Evolutionary conservation across 1,140 invertebrate genomes (phyloP).

Genomic region (Copidosoma floridanum): DNA sequence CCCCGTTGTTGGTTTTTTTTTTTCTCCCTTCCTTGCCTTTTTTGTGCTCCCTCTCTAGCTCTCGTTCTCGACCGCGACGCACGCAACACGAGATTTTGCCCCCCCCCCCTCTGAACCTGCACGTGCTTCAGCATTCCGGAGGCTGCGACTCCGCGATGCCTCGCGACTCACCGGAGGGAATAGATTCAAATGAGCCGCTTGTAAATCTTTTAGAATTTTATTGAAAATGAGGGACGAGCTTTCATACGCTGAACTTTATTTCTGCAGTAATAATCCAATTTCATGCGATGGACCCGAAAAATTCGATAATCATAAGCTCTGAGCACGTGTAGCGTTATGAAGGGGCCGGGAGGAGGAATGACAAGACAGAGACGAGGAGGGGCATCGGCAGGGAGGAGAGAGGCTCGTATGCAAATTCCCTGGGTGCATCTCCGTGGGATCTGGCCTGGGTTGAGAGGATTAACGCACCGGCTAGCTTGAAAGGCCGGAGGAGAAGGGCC

Average conservation of each 20-base stretch:
- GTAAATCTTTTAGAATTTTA: too few species aligned
- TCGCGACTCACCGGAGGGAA: background rate
- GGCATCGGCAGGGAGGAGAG: slow-evolving; percentile 31
- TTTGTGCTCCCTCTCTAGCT: background rate
- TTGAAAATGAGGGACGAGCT: too few species aligned
- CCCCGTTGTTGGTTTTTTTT: slow-evolving; percentile 13
- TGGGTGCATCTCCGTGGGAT: slow-evolving; percentile 57
- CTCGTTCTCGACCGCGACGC: slow-evolving; percentile 5
- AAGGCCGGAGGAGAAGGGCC: slow-evolving; percentile 34
- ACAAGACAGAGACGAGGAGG: slow-evolving; percentile 13
- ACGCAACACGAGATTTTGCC: background rate
- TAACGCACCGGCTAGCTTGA: slow-evolving; percentile 57
- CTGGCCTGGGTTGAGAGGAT: slow-evolving; percentile 55
- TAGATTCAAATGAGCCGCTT: too few species aligned
- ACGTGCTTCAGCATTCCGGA: too few species aligned
- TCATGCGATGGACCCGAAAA: too few species aligned
- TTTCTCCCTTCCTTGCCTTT: slow-evolving; percentile 15
- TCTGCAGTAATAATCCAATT: too few species aligned
- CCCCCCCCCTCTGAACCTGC: background rate
- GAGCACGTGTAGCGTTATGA: background rate
- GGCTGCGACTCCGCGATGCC: too few species aligned
- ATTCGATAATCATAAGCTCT: too few species aligned
- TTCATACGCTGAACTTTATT: too few species aligned
- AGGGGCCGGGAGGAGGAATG: slow-evolving; percentile 18
- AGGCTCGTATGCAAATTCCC: slow-evolving; percentile 58